A percentile compares a stretch with the other conserved stretches of the same genome.
These are phyloP conservation scores for Dynastes maya DNA, from an alignment of 2,888 invertebrate genomes.

Conservation along the genomic window DNA sequence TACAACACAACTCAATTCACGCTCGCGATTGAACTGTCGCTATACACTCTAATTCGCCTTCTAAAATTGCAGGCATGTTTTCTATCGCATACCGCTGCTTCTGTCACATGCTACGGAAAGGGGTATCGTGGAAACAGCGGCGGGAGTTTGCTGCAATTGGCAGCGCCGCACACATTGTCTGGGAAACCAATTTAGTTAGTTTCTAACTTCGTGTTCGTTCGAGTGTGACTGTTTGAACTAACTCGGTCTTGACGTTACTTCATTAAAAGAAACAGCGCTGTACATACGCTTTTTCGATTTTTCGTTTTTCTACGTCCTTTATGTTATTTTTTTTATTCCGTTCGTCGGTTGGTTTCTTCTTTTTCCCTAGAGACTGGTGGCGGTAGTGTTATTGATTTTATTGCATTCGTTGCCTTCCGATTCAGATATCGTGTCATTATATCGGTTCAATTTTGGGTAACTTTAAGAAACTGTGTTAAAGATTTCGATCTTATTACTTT, in stretches of 20 bases:
- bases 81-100: neutral
- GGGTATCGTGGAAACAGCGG: constrained; percentile 12
- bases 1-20: too few species aligned
- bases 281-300: constrained; percentile 41
- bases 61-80: neutral
- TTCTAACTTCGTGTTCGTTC: constrained; percentile 50
- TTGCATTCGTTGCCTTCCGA: neutral
- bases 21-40: too few species aligned
- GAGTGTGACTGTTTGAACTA: constrained; percentile 47
- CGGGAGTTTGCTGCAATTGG: constrained; percentile 48
- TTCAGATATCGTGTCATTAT: too few species aligned
- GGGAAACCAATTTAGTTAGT: constrained; percentile 53
- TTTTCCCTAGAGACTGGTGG: neutral
- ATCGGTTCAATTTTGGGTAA: too few species aligned
- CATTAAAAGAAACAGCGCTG: constrained; percentile 49
- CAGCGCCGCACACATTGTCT: constrained; percentile 45
- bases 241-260: constrained; percentile 50
- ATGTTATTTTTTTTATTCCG: neutral
- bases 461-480: too few species aligned
- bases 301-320: neutral
- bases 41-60: neutral
- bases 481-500: too few species aligned
- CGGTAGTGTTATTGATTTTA: constrained; percentile 12
- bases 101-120: constrained; percentile 29
- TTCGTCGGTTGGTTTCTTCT: neutral